phyloP scores from a whole-genome alignment of 2,888 invertebrate species.

The Dryobotodes eremita region DNA sequence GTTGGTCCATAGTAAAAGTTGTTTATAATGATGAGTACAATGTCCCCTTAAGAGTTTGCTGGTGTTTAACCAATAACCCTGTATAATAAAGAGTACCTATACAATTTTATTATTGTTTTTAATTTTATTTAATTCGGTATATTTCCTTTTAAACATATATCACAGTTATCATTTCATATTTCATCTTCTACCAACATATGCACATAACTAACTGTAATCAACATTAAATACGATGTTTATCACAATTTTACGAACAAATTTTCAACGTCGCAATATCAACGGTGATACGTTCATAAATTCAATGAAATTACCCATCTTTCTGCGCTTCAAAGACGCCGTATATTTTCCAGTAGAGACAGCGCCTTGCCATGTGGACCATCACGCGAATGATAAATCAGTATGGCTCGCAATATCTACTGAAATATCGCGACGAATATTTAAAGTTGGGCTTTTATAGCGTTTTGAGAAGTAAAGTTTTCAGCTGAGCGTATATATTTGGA shows the following conservation, averaged over 20 bases:
- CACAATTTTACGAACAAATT: conserved; percentile 83
- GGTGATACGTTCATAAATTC: conserved; percentile 89
- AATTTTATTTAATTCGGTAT: not conserved
- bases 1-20: no score
- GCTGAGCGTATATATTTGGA: not conserved
- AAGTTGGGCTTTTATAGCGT: conserved; percentile 40
- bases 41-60: no score
- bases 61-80: no score
- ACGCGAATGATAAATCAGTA: conserved; percentile 87
- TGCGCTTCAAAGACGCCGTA: conserved; percentile 89
- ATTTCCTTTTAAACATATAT: not conserved
- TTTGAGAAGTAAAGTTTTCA: not conserved
- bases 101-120: not conserved
- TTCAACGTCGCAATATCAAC: conserved; percentile 84
- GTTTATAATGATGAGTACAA: no score
- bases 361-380: conserved; percentile 87
- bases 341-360: conserved; percentile 86
- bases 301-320: conserved; percentile 90
- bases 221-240: conserved; percentile 80
- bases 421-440: conserved; percentile 51
- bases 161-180: not conserved
- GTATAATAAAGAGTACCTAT: no score
- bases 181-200: not conserved
- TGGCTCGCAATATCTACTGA: conserved; percentile 59
- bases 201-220: conserved; percentile 39